Conservation (phyloP, 2,888 invertebrate species). For the Stenichneumon culpator region DNA sequence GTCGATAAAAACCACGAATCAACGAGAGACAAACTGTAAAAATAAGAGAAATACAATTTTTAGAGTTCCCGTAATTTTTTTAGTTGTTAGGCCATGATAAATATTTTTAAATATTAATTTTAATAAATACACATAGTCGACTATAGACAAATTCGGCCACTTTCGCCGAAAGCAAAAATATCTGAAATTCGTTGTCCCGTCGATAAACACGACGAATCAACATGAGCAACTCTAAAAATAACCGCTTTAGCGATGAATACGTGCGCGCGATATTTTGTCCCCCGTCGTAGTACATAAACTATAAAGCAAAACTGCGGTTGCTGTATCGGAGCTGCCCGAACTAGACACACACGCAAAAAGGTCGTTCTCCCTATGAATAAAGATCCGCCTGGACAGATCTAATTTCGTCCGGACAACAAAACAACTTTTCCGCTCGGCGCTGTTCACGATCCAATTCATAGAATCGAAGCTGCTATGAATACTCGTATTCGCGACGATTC, state of each 20-base stretch:
- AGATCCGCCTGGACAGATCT: slow-evolving; percentile 31
- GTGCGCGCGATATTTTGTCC: slow-evolving; percentile 28
- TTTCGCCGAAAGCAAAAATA: slow-evolving; percentile 43
- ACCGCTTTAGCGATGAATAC: slow-evolving; percentile 44
- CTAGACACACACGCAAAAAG: slow-evolving; percentile 5
- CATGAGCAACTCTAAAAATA: slow-evolving; percentile 59
- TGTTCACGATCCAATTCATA: slow-evolving; percentile 23
- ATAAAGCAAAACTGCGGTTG: slow-evolving; percentile 18
- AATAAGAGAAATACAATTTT: slow-evolving; percentile 18
- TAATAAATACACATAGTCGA: no score
- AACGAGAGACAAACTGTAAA: slow-evolving; percentile 53
- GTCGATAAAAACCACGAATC: slow-evolving; percentile 51
- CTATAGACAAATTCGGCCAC: no score
- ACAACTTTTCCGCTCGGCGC: slow-evolving; percentile 28
- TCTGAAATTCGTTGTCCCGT: slow-evolving; percentile 33
- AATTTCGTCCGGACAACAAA: slow-evolving; percentile 41
- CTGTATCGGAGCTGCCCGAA: background rate
- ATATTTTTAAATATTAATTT: no score
- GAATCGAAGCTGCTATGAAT: background rate
- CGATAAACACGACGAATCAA: slow-evolving; percentile 55
- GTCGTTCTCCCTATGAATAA: slow-evolving; percentile 36
- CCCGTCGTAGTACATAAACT: slow-evolving; percentile 14
- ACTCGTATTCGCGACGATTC: background rate
- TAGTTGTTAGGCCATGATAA: no score
- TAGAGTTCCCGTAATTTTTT: no score